Evolutionary conservation across 1,140 invertebrate genomes (phyloP).

Genomic region (Ostrea edulis): DNA sequence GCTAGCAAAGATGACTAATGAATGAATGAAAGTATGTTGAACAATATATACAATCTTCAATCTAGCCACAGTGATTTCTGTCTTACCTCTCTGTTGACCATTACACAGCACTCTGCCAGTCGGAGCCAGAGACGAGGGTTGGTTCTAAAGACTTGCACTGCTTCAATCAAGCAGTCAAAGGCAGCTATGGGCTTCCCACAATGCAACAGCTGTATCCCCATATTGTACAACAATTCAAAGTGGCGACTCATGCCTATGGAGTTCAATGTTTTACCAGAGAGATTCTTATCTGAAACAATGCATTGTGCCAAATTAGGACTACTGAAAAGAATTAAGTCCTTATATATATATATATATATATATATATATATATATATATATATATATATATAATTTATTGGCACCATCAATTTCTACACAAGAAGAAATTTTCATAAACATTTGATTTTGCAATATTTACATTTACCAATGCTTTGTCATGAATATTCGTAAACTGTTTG

Average conservation of each 20-base stretch:
- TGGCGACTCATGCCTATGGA: constrained; percentile 82
- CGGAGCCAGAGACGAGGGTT: constrained; percentile 95
- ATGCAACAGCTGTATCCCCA: constrained; percentile 92
- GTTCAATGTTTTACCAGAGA: constrained; percentile 82
- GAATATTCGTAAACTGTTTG: too few relatives aligned
- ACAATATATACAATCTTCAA: too few relatives aligned
- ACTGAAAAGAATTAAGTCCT: neutral
- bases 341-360: too few relatives aligned
- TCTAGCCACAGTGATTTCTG: too few relatives aligned
- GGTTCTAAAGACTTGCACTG: constrained; percentile 90
- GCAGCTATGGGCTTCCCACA: constrained; percentile 89
- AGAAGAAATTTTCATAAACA: too few relatives aligned
- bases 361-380: too few relatives aligned
- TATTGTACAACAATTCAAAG: constrained; percentile 93
- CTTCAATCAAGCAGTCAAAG: constrained; percentile 95
- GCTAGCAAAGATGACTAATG: too few relatives aligned
- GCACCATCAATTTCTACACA: too few relatives aligned
- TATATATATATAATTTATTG: too few relatives aligned
- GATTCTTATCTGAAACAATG: constrained; percentile 64
- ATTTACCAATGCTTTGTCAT: too few relatives aligned
- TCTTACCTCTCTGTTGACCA: constrained; percentile 75
- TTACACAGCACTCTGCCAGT: constrained; percentile 90
- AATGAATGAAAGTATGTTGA: too few relatives aligned
- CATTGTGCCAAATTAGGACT: constrained; percentile 22
- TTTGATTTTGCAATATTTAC: too few relatives aligned